Evolutionary conservation across 2,888 invertebrate genomes (phyloP).

Genomic region (Agriopis aurantiaria): DNA sequence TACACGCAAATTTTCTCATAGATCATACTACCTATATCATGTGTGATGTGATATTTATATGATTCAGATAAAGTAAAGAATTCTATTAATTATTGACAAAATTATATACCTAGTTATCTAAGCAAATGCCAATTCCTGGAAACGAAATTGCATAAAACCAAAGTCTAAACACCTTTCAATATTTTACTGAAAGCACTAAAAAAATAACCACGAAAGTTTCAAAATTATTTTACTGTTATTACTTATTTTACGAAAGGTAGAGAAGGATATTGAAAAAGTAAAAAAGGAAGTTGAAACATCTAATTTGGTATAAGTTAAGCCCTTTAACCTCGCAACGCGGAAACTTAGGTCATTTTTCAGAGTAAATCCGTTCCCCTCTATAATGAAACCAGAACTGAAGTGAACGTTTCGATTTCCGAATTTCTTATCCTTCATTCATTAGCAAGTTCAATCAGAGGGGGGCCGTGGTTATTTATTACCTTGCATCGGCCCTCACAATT

Average conservation of each 20-base stretch:
- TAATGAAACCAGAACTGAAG: constrained; percentile 50
- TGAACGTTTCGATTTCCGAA: constrained; percentile 76
- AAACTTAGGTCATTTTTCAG: constrained; percentile 80
- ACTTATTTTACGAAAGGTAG: constrained; percentile 31
- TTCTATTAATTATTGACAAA: no score
- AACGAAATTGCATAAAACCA: no score
- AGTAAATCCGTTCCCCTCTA: constrained; percentile 57
- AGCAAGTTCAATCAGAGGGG: constrained; percentile 85
- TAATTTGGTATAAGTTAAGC: constrained; percentile 32
- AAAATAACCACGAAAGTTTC: constrained; percentile 30
- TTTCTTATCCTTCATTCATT: constrained; percentile 85
- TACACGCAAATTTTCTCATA: no score
- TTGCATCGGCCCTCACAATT: constrained; percentile 83
- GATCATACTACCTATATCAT: no score
- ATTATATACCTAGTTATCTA: no score
- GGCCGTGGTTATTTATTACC: constrained; percentile 83
- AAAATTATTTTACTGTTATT: constrained; percentile 29
- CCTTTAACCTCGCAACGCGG: constrained; percentile 43
- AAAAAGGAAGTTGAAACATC: constrained; percentile 29
- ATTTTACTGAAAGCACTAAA: constrained; percentile 28
- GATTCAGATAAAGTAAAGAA: no score
- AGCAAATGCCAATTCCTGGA: background rate
- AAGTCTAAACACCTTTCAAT: constrained; percentile 2
- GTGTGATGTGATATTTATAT: no score
- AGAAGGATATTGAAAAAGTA: constrained; percentile 38